Percentiles rank a stretch among this genome's conserved stretches.
Conservation (phyloP, 2,797 vertebrate species). For the Pipistrellus pygmaeus region DNA sequence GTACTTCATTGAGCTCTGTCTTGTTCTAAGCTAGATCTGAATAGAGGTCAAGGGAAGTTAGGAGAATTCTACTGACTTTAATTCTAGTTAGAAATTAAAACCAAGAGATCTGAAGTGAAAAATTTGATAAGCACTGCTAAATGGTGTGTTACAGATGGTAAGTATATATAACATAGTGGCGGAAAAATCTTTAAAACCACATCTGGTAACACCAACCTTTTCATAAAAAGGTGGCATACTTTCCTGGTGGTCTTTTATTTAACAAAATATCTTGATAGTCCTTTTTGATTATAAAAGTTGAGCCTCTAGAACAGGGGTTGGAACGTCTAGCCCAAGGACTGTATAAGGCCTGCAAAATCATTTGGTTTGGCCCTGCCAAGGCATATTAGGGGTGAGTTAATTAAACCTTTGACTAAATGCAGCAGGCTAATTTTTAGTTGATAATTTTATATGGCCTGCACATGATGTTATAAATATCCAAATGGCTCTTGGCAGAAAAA, state of each 20-base stretch:
- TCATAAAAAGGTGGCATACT: background rate
- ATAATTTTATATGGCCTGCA: no score
- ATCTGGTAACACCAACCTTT: background rate
- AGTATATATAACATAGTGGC: background rate
- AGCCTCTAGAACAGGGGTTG: background rate
- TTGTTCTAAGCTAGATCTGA: constrained; percentile 4
- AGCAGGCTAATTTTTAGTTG: no score
- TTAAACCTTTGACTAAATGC: no score
- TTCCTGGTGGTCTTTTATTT: constrained; percentile 48
- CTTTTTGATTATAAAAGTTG: background rate
- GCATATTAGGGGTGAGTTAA: no score
- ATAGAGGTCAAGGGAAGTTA: constrained; percentile 17
- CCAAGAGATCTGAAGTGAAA: background rate
- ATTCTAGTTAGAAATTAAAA: constrained; percentile 42
- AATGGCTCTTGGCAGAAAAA: no score
- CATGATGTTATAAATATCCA: no score
- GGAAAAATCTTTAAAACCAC: background rate
- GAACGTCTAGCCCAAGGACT: no score
- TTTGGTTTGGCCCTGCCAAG: no score
- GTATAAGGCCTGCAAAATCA: no score
- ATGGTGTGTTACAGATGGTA: background rate
- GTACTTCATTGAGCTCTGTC: constrained; percentile 1
- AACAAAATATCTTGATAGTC: constrained; percentile 1
- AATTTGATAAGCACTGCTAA: background rate
- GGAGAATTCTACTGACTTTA: background rate